Evolutionary conservation across 2,113 vertebrate genomes (phyloP).

Genomic region (Ondatra zibethicus): DNA sequence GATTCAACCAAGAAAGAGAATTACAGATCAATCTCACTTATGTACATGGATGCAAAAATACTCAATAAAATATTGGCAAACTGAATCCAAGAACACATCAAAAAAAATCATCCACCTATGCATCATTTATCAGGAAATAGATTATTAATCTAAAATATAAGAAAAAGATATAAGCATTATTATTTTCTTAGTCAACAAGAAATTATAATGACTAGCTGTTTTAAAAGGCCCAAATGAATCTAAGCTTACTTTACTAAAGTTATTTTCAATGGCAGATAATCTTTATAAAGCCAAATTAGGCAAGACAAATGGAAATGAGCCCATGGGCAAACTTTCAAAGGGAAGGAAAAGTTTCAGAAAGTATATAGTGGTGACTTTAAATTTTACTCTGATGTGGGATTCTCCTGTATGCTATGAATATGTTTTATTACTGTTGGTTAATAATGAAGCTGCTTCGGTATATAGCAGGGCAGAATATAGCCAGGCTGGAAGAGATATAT

Average conservation of each 20-base stretch:
- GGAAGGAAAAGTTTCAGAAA: slow-evolving; percentile 18
- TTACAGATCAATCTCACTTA: too few species aligned
- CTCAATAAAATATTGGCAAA: too few species aligned
- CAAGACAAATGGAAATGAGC: background rate
- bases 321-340: background rate
- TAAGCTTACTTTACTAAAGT: slow-evolving; percentile 5
- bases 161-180: background rate
- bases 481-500: too few species aligned
- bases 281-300: background rate
- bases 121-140: slow-evolving; percentile 13
- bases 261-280: background rate
- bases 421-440: too few species aligned
- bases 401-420: too few species aligned
- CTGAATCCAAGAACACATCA: too few species aligned
- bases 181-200: slow-evolving; percentile 20
- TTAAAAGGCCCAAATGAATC: background rate
- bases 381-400: background rate
- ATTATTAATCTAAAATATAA: background rate
- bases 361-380: background rate
- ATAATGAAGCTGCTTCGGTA: too few species aligned
- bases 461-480: too few species aligned
- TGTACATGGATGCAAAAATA: too few species aligned
- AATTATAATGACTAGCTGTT: background rate
- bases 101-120: too few species aligned
- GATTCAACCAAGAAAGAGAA: too few species aligned